These are phyloP conservation scores for Rissa tridactyla DNA, from an alignment of 2,113 vertebrate genomes.

Conservation along the genomic window DNA sequence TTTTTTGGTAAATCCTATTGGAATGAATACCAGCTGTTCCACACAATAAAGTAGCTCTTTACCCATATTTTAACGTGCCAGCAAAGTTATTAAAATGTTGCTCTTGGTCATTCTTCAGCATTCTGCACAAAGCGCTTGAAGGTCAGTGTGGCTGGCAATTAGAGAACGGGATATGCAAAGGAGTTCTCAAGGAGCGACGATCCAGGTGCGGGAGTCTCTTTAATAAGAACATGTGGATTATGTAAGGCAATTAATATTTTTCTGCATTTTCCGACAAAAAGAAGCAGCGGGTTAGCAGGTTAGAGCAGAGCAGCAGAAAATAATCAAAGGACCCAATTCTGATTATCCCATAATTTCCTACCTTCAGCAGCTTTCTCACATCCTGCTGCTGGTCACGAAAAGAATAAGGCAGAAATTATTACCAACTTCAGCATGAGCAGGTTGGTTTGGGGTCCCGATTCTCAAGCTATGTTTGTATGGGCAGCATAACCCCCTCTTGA, in stretches of 20 bases:
- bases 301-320: background rate
- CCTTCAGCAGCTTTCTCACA: background rate
- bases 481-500: background rate
- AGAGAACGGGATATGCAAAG: background rate
- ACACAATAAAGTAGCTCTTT: background rate
- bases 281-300: background rate
- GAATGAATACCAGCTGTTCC: background rate
- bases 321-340: background rate
- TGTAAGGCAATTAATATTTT: background rate
- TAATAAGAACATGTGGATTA: background rate
- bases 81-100: background rate
- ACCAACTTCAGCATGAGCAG: background rate
- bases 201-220: background rate
- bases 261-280: background rate
- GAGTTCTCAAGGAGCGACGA: accelerated
- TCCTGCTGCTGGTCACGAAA: background rate
- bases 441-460: background rate
- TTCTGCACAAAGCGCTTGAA: background rate
- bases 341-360: background rate
- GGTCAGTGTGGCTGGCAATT: background rate
- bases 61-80: background rate
- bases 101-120: background rate
- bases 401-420: background rate
- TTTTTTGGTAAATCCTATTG: background rate
- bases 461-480: background rate